phyloP scores from a whole-genome alignment of 2,888 invertebrate species.

The Thelaira solivaga region DNA sequence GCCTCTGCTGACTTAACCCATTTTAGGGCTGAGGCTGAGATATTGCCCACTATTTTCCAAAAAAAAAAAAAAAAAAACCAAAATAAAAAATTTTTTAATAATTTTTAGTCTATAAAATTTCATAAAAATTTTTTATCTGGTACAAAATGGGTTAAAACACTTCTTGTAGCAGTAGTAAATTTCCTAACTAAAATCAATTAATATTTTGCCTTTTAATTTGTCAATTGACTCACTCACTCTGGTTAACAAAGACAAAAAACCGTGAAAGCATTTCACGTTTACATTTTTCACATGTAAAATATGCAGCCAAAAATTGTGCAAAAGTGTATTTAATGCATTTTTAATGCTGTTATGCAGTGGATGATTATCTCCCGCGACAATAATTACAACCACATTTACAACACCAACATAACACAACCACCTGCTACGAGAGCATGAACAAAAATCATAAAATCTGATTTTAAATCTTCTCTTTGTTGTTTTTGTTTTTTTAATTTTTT shows the following conservation, averaged over 20 bases:
- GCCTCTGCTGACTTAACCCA: too few relatives aligned
- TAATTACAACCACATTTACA: constrained; percentile 62
- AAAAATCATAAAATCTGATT: constrained; percentile 48
- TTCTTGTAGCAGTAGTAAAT: background rate
- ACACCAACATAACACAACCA: constrained; percentile 57
- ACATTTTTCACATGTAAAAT: background rate
- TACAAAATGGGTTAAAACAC: background rate
- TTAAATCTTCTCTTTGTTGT: too few relatives aligned
- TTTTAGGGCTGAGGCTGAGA: too few relatives aligned
- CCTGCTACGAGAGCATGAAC: constrained; percentile 56
- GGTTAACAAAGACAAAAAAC: background rate
- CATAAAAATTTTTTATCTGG: too few relatives aligned
- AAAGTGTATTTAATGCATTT: constrained; percentile 30
- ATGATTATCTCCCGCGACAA: constrained; percentile 58
- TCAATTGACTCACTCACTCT: background rate
- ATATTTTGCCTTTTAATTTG: background rate
- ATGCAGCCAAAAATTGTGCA: background rate
- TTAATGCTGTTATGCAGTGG: constrained; percentile 38
- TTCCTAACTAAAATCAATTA: too few relatives aligned
- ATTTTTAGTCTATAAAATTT: too few relatives aligned
- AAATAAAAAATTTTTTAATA: too few relatives aligned
- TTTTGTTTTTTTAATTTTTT: background rate
- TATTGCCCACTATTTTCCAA: too few relatives aligned
- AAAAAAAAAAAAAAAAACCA: too few relatives aligned
- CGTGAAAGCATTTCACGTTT: background rate